Conservation (phyloP, 2,113 vertebrate genomes). For the Pollachius pollachius region DNA sequence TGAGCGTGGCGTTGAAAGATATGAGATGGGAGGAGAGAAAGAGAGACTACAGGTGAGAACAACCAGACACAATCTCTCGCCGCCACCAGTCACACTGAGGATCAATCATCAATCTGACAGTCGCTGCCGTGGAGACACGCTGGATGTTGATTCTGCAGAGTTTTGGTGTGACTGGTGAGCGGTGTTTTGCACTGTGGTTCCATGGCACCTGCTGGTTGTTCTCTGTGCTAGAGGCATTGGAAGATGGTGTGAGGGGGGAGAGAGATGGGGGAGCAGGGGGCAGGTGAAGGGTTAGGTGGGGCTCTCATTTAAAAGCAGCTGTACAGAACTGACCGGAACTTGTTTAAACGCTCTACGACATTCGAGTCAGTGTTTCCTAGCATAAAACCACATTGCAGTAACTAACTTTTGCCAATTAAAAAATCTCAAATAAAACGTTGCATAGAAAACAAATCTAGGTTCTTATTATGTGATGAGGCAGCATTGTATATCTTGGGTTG, state of each 20-base stretch:
- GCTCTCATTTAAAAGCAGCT: slow-evolving; percentile 81
- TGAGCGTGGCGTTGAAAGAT: slow-evolving; percentile 10
- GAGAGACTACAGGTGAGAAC: slow-evolving; percentile 80
- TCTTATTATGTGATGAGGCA: slow-evolving; percentile 91
- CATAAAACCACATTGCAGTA: slow-evolving; percentile 49
- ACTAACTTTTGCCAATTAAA: slow-evolving; percentile 53
- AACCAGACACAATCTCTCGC: slow-evolving; percentile 88
- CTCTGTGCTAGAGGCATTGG: slow-evolving; percentile 81
- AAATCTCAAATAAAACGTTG: slow-evolving; percentile 22
- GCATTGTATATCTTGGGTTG: slow-evolving; percentile 68
- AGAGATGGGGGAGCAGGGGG: slow-evolving; percentile 54
- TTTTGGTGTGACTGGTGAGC: slow-evolving; percentile 48
- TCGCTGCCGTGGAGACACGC: too few relatives aligned
- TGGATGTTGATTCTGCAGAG: neutral
- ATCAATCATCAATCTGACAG: slow-evolving; percentile 38
- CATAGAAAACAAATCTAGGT: slow-evolving; percentile 48
- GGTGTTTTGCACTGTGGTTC: slow-evolving; percentile 74
- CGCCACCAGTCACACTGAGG: slow-evolving; percentile 60
- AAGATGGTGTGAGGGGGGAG: slow-evolving; percentile 67
- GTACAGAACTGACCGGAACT: slow-evolving; percentile 83
- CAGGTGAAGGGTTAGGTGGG: slow-evolving; percentile 28
- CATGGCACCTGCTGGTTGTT: slow-evolving; percentile 98
- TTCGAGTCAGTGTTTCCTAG: slow-evolving; percentile 68
- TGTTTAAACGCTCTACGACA: slow-evolving; percentile 80
- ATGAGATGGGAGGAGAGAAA: slow-evolving; percentile 34